These are phyloP conservation scores for Acanthoscelides obtectus DNA, from an alignment of 2,888 invertebrate species.

Conservation along the genomic window DNA sequence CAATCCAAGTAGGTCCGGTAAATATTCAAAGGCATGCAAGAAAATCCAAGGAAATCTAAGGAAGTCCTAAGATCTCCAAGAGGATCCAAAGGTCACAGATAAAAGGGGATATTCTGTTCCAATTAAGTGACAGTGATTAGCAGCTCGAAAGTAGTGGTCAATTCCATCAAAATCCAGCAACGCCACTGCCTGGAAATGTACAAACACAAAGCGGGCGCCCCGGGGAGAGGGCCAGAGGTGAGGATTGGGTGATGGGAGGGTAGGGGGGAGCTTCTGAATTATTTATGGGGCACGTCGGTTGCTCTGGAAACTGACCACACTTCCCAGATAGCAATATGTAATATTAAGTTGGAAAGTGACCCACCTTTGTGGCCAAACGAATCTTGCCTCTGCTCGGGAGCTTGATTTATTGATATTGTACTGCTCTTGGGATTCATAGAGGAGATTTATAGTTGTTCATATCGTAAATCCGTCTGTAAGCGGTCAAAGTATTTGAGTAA, in stretches of 20 bases:
- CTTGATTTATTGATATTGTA: not conserved
- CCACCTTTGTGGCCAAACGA: not conserved
- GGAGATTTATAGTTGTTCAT: not conserved
- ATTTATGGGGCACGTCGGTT: conserved; percentile 31
- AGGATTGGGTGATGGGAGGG: not conserved
- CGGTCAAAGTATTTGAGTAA: no score
- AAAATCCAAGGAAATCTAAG: no score
- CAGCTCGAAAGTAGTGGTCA: no score
- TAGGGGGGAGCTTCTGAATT: conserved; percentile 20
- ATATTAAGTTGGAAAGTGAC: conserved; percentile 25
- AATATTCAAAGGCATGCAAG: no score
- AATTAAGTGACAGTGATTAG: no score
- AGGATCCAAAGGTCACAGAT: no score
- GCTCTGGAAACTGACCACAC: conserved; percentile 34
- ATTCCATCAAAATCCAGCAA: not conserved
- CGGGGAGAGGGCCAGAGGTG: not conserved
- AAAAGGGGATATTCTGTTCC: no score
- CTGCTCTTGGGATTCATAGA: not conserved
- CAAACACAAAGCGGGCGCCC: not conserved
- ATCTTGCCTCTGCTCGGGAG: not conserved
- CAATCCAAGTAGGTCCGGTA: no score
- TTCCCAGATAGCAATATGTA: conserved; percentile 32
- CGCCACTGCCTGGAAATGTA: not conserved
- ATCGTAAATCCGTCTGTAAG: not conserved
- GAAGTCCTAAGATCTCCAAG: no score